phyloP scores from a whole-genome alignment of 2,888 invertebrate genomes.

The Caenorhabditis panamensis region DNA sequence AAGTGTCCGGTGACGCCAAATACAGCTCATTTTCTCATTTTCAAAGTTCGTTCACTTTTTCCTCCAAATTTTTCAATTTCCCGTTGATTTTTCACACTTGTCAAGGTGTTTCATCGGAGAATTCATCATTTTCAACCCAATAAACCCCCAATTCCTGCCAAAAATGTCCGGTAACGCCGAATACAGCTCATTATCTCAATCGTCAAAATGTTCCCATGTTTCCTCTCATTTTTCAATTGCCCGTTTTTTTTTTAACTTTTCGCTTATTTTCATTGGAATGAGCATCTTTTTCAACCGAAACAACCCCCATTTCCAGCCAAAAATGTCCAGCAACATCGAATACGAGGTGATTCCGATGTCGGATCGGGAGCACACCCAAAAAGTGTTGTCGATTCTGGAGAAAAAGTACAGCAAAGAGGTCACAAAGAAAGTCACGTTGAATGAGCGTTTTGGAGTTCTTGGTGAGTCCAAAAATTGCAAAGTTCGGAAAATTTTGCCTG shows the following conservation, averaged over 20 bases:
- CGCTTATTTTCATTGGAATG: background rate
- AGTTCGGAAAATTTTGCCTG: background rate
- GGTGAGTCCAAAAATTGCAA: slow-evolving; percentile 21
- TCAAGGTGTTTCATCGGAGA: background rate
- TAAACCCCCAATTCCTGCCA: background rate
- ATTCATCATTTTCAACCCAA: background rate
- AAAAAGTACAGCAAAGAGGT: slow-evolving; percentile 19
- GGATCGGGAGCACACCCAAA: slow-evolving; percentile 24
- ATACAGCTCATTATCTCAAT: too few relatives aligned
- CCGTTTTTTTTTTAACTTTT: background rate
- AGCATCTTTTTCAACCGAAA: too few relatives aligned
- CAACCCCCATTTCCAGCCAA: slow-evolving; percentile 10
- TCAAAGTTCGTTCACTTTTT: background rate
- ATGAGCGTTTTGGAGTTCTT: slow-evolving; percentile 48
- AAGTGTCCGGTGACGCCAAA: background rate
- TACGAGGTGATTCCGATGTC: slow-evolving; percentile 29
- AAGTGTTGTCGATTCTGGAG: slow-evolving; percentile 16
- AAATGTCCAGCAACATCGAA: background rate
- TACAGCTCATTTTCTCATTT: too few relatives aligned
- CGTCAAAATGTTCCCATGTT: background rate
- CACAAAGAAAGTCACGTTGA: slow-evolving; percentile 42
- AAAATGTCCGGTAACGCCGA: background rate
- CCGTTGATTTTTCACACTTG: background rate
- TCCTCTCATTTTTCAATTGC: background rate
- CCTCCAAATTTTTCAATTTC: background rate